Base-by-base conservation (phyloP, 2,888 invertebrate genomes). In the Spisula solida region DNA sequence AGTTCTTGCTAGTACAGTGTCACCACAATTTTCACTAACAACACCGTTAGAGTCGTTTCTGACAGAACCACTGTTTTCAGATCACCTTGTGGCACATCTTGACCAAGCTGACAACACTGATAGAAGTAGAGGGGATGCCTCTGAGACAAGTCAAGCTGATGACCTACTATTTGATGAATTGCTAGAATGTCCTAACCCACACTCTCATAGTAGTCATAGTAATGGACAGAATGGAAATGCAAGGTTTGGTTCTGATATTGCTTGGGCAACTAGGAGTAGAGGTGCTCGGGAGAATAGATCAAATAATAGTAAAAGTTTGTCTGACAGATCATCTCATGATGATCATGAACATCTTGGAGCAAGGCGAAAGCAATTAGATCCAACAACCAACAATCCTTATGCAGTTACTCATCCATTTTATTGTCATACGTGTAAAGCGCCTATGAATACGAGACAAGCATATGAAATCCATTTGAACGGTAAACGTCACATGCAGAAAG, bases 381-480 rank as follows among this genome's bases (percentile, higher is more conserved):
- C 83, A 8, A 51, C 29, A 18, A 41, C 34, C 18, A 66, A 78
- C 47, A 91, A 92, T 47, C 91, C 92, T 5, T 84, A 88, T 85
- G 88, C 89, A 6, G 81, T 80, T 14, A 88, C 89, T 0, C 89
- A 91, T 81, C 60, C 51, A 0, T 93, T 88, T 87, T 94, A 88
- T 80, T 95, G 95, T 66, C 51, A 87, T 0, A 89, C 93, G 0
- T 95, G 95, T 85, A 90, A 93, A 2, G 83, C 87, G 29, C 93
- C 93, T 18, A 93, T 94, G 93, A 94, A 95, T 82, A 93, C 94
- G 12, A 86, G 89, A 78, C 93, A 94, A 48, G 88, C 87, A 12
- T 94, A 91, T 48, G 90, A 93, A 10, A 88, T 81, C 1, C 95
- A 95, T 85, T 20, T 95, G n/a, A 88, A 86, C 47, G 94, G 95